Base-by-base conservation (phyloP, 2,888 invertebrate genomes). In the Bellardia bayeri region DNA sequence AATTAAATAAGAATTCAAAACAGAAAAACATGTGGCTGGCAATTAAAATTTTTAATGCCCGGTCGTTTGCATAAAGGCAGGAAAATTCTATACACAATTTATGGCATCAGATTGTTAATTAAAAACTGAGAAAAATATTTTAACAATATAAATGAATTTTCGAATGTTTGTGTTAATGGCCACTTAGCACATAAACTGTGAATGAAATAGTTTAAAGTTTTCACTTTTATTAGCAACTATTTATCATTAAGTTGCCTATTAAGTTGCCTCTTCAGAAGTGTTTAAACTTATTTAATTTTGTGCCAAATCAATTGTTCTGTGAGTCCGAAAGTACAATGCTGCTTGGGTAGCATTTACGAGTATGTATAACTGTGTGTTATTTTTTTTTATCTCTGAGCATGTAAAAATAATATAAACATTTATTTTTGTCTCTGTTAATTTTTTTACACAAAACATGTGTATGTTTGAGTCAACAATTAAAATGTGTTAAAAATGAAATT, bases 391-490 rank as follows among this genome's bases (percentile, higher is more conserved):
- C 51, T 75, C 33, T 14, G 16, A 40, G 5, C n/a, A 23, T 45
- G 16, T 58, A 51, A 13, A 1, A 11, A 69, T 16, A 16, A 54
- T 16, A 30, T 14, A 37, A 23, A 63, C 54, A 3, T 45, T 37
- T 37, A 6, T 61, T 37, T 14, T 23, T 23, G 23, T 56, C 8
- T 58, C 16, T 56, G 61, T 63, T 23, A 11, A 64, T 16, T 56
- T 72, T 58, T 78, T n/a, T 23, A 56, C 13, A 66, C 9, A 72
- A 71, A 82, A 63, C 87, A 82, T 82, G 66, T 82, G 84, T 82
- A 78, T 64, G 16, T 79, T 87, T 87, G 79, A 85, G 84, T 79
- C 78, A 82, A 82, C 87, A 87, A 84, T 85, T 79, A 85, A 87
- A 87, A 75, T 85, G 84, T 79, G 61, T 84, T 66, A 63, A 87